Percentiles rank a stretch among this genome's conserved stretches.
phyloP scores from a whole-genome alignment of 2,113 vertebrate species.

The Tinamus guttatus region DNA sequence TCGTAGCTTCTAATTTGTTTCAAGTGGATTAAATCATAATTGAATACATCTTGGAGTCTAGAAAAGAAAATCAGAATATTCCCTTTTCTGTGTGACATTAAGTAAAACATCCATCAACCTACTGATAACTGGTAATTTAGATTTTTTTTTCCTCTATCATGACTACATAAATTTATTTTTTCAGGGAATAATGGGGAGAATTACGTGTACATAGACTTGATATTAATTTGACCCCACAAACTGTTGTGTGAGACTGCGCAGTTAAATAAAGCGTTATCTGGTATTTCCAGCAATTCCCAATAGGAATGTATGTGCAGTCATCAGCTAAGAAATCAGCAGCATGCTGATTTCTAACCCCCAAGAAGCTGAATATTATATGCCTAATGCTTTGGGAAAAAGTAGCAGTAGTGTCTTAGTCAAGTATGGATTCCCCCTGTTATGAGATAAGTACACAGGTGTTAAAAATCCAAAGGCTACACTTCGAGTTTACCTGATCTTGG shows the following conservation, averaged over 20 bases:
- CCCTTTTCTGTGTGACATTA: neutral
- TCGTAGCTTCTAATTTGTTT: neutral
- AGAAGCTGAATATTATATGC: neutral
- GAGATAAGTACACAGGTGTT: neutral
- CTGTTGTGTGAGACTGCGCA: neutral
- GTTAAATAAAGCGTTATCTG: neutral
- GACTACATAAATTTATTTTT: neutral
- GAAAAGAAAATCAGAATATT: neutral
- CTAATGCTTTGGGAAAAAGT: neutral
- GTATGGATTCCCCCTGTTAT: neutral
- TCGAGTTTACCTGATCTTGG: neutral
- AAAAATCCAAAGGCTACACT: neutral
- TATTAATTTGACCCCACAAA: neutral
- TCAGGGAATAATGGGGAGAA: neutral
- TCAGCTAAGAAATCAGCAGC: neutral
- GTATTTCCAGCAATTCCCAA: neutral
- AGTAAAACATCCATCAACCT: neutral
- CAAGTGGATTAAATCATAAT: neutral
- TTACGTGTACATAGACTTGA: rapidly evolving
- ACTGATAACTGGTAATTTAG: neutral
- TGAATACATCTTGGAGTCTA: neutral
- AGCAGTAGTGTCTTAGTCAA: neutral
- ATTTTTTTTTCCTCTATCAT: neutral
- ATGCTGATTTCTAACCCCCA: neutral
- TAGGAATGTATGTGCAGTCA: neutral